Conservation (phyloP, 2,888 invertebrate species). For the Heliconius cydno region DNA sequence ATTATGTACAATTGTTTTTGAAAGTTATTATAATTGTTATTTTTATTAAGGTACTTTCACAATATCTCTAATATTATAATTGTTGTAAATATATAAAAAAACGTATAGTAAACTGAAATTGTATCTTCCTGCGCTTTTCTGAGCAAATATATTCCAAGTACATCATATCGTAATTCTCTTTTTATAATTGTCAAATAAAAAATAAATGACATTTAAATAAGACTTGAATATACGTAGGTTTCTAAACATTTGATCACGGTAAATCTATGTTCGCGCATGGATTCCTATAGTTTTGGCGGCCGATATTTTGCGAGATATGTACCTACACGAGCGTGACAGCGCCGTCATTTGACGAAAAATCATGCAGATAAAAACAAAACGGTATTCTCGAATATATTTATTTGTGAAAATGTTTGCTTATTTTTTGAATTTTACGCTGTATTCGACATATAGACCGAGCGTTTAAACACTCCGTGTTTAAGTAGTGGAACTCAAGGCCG, state of each 20-base stretch:
- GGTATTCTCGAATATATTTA: constrained; percentile 3
- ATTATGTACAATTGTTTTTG: not conserved
- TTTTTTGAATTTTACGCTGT: not conserved
- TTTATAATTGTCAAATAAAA: not conserved
- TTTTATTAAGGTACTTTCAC: not conserved
- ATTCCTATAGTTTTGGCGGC: constrained; percentile 5
- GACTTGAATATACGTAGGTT: not conserved
- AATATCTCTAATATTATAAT: too few species aligned
- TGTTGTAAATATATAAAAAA: too few species aligned
- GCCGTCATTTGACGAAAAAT: not conserved
- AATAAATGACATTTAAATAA: not conserved
- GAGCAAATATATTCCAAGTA: too few species aligned
- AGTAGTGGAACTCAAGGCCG: not conserved
- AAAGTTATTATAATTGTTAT: not conserved
- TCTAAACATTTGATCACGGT: not conserved
- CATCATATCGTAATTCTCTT: too few species aligned
- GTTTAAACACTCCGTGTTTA: not conserved
- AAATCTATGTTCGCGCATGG: not conserved
- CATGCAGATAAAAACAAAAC: constrained; percentile 11
- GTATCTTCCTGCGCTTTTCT: too few species aligned
- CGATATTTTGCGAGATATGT: not conserved
- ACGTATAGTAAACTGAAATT: too few species aligned
- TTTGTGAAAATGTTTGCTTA: not conserved
- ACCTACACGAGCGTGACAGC: constrained; percentile 17
- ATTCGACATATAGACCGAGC: not conserved